Percentiles rank a stretch among this genome's conserved stretches.
Evolutionary conservation across 2,888 invertebrate genomes (phyloP).

Genomic region (Coelogynopora nodosa): DNA sequence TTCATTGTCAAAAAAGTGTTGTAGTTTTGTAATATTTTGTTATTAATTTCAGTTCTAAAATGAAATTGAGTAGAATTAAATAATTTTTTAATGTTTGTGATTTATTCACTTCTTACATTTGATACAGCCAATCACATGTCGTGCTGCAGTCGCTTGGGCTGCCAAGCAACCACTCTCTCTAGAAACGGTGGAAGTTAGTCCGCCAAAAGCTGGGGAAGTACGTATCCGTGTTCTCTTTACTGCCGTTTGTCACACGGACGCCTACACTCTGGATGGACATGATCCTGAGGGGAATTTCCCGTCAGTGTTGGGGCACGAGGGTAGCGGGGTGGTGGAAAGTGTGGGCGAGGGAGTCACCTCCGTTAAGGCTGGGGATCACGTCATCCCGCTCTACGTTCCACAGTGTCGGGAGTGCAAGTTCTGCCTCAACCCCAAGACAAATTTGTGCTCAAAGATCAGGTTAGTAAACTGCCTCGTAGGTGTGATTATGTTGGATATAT

Average conservation of each 20-base stretch:
- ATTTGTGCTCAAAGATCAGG: slow-evolving; percentile 84
- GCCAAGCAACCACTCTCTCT: slow-evolving; percentile 80
- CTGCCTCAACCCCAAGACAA: slow-evolving; percentile 89
- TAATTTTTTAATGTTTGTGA: no score
- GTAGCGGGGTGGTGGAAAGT: slow-evolving; percentile 88
- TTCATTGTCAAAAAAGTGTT: no score
- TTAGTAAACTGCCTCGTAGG: neutral
- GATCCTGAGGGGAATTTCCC: slow-evolving; percentile 66
- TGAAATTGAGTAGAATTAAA: no score
- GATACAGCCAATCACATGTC: slow-evolving; percentile 71
- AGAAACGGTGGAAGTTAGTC: slow-evolving; percentile 87
- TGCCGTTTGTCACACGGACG: slow-evolving; percentile 63
- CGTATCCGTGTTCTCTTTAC: slow-evolving; percentile 67
- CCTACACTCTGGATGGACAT: slow-evolving; percentile 64
- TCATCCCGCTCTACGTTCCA: slow-evolving; percentile 91
- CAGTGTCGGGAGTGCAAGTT: slow-evolving; percentile 95
- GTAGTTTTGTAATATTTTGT: no score
- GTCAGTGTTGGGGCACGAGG: slow-evolving; percentile 89
- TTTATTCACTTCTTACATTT: neutral
- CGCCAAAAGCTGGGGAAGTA: slow-evolving; percentile 86
- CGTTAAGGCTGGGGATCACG: slow-evolving; percentile 79
- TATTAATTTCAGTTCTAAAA: no score
- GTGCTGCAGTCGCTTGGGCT: slow-evolving; percentile 94
- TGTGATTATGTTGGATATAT: neutral
- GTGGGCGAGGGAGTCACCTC: slow-evolving; percentile 81